These are phyloP conservation scores for Nephrocerus scutellatus DNA, from an alignment of 2,888 invertebrate genomes.

Conservation along the genomic window DNA sequence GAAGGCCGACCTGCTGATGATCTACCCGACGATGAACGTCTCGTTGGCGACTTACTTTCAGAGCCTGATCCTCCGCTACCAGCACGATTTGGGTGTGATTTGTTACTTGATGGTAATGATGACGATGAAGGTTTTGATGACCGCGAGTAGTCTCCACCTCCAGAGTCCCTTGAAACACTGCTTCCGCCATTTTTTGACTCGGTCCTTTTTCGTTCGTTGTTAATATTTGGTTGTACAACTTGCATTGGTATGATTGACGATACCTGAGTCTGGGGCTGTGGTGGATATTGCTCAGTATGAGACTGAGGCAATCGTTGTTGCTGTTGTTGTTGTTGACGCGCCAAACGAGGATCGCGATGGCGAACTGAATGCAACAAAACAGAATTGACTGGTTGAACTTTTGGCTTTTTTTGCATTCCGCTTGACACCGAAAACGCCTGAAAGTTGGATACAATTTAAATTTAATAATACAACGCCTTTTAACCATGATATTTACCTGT, in stretches of 20 bases:
- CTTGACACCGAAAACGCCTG: slow-evolving; percentile 15
- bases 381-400: slow-evolving; percentile 54
- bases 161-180: slow-evolving; percentile 2
- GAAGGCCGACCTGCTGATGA: slow-evolving; percentile 18
- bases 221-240: not conserved
- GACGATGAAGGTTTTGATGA: not conserved
- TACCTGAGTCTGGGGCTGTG: not conserved
- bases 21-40: slow-evolving; percentile 19
- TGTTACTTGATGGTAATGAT: slow-evolving; percentile 3
- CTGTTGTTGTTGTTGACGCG: slow-evolving; percentile 41
- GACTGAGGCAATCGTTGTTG: too few species aligned
- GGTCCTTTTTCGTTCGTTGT: slow-evolving; percentile 4
- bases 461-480: not conserved
- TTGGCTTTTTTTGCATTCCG: slow-evolving; percentile 34
- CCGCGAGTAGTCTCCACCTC: not conserved
- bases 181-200: slow-evolving; percentile 4
- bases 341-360: slow-evolving; percentile 48
- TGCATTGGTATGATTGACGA: slow-evolving; percentile 15
- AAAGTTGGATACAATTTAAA: not conserved
- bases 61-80: slow-evolving; percentile 21
- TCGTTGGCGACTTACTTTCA: slow-evolving; percentile 38
- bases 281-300: not conserved
- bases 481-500: slow-evolving; percentile 21
- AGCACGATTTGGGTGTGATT: slow-evolving; percentile 12
- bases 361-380: slow-evolving; percentile 47